Base-by-base conservation (phyloP, 2,888 invertebrate species). In the Hirtodrosophila confusa region DNA sequence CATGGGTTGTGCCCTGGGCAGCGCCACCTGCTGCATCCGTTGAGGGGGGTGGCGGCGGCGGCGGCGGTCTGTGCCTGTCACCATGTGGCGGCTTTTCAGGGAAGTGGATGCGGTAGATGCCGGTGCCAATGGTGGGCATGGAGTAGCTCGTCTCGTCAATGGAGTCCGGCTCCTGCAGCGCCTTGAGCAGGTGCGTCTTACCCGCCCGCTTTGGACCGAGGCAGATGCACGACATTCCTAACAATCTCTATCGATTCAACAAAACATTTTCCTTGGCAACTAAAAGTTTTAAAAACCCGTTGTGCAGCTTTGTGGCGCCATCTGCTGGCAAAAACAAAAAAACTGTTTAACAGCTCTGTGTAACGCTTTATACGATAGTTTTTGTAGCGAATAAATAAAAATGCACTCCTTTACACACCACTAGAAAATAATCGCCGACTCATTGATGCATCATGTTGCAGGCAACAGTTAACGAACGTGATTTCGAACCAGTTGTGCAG, bases 121-220 rank as follows among this genome's bases (percentile, higher is more conserved):
- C 95, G 0, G 96, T 95, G 1, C 97, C 97, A 36, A 95, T 94
- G 0, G 97, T 97, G 6, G 96, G 94, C 40, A 96, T 95, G 0
- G 96, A 95, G 54, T 95, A 95, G 48, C 95, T 94, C 0, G 96
- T 96, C 50, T 94, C 94, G 87, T 97, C 96, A 40, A 96, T 94
- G 0, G 93, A 93, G 68, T 94, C 94, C 0, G 93, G 92, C 56
- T 94, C 94, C 90, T 96, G 95, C 0, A 97, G 91, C 67, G 94
- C 94, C 90, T 95, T 95, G 64, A 97, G 89, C 17, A 97, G 91
- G 27, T 96, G 93, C 0, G 96, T 96, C 93, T 97, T 97, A 0
- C 97, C 97, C 0, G 96, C 95, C 35, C 95, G 94, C 65, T 94
- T 93, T 0, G 97, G 96, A 0, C 97, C 97, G 31, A 97, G 91